Evolutionary conservation across 1,140 invertebrate genomes (phyloP).

Genomic region (Lucilia sericata): DNA sequence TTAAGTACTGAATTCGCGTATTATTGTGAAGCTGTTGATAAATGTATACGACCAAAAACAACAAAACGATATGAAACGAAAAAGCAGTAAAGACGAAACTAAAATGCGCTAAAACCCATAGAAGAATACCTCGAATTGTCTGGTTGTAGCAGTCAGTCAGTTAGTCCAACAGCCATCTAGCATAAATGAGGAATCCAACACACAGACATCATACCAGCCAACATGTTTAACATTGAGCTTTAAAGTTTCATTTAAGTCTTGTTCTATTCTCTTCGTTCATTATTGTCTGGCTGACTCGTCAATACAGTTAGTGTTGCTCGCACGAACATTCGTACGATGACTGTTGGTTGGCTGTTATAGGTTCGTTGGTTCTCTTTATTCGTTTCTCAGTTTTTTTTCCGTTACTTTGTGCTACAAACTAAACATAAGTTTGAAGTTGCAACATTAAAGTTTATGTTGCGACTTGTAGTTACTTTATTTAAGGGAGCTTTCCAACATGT

Average conservation of each 20-base stretch:
- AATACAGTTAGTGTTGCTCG: too few relatives aligned
- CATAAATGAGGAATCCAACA: background rate
- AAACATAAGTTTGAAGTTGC: background rate
- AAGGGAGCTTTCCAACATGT: background rate
- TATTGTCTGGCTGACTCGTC: too few relatives aligned
- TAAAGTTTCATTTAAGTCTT: too few relatives aligned
- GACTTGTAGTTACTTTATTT: background rate
- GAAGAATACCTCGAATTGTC: background rate
- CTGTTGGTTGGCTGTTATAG: too few relatives aligned
- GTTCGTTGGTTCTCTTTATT: background rate
- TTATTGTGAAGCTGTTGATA: conserved; percentile 54
- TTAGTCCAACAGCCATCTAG: background rate
- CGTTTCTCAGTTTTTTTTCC: too few relatives aligned
- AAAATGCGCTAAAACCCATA: too few relatives aligned
- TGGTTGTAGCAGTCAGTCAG: background rate
- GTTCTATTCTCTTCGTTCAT: too few relatives aligned
- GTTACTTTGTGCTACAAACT: background rate
- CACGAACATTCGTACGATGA: too few relatives aligned
- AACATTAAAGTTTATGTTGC: background rate
- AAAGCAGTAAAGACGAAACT: too few relatives aligned
- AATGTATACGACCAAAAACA: conserved; percentile 45
- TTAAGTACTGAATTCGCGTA: conserved; percentile 57
- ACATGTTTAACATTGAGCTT: too few relatives aligned
- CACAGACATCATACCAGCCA: background rate
- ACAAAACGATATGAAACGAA: background rate